Conservation (phyloP, 2,888 invertebrate genomes). For the Tethea ocularis region DNA sequence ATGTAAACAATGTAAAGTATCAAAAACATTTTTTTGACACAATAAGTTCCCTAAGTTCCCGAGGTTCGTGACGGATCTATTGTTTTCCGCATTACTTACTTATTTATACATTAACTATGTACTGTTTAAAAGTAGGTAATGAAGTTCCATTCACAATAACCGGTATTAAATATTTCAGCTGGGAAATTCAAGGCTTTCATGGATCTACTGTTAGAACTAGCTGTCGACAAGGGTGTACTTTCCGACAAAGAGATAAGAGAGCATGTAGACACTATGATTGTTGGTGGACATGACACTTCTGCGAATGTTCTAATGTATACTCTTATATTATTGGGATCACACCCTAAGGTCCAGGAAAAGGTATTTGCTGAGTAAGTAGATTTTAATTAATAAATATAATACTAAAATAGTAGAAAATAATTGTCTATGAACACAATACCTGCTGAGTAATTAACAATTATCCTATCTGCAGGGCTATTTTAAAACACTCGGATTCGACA, state of each 20-base stretch:
- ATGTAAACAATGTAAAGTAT: background rate
- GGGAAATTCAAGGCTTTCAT: constrained; percentile 15
- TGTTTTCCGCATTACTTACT: too few species aligned
- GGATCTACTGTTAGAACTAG: constrained; percentile 30
- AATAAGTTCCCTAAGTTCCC: too few species aligned
- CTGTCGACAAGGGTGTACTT: constrained; percentile 19
- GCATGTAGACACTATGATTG: constrained; percentile 33
- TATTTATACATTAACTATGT: too few species aligned
- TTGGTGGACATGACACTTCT: constrained; percentile 65
- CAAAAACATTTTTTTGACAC: too few species aligned
- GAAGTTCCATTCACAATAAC: too few species aligned
- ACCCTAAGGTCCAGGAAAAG: constrained; percentile 46
- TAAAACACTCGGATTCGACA: too few species aligned
- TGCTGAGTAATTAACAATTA: too few species aligned
- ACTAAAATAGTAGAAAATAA: too few species aligned
- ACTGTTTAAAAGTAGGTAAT: too few species aligned
- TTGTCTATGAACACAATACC: background rate
- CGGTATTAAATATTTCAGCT: background rate
- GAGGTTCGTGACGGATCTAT: too few species aligned
- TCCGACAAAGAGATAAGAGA: constrained; percentile 40
- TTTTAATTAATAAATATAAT: too few species aligned
- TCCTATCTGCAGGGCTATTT: too few species aligned
- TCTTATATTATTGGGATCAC: constrained; percentile 51
- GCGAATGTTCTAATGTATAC: constrained; percentile 49
- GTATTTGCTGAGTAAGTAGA: constrained; percentile 38